Evolutionary conservation across 2,113 vertebrate species (phyloP), one percentile per base, ranked within the genome.

Genomic region (Callithrix jacchus): DNA sequence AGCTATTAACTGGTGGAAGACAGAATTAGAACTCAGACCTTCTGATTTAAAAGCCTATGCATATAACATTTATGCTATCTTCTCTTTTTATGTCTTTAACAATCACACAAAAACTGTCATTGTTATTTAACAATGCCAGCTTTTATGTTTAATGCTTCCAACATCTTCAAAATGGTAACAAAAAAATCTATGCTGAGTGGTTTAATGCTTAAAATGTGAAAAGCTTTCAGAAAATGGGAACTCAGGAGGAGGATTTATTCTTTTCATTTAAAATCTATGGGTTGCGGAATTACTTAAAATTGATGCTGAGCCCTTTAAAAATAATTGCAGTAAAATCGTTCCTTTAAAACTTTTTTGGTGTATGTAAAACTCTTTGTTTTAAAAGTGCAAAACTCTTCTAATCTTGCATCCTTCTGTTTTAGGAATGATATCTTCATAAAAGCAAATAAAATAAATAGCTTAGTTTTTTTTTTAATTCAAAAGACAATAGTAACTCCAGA

Each of bases 151-250:
- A 61, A 86, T 91, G 47, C 8, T 95, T 81, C 54, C 17, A 56
- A 76, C 25, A 56, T 82, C 30, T 87, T 95, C 27, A 92, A 92
- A 88, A 92, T 74, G 42, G 64, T 95, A 82, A 82, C 42, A 92
- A n/a, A 92, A 95, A 71, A 47, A 82, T 56, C 45, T 82, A 17
- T 56, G 70, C 56, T 37, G 6, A 88, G 37, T 88, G 66, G 37
- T 66, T 66, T 88, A 76, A 37, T 74, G 82, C 13, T 82, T 56
- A 74, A 82, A 92, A 82, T 66, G n/a, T 32, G 54, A 95, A 91
- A 56, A 47, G 4, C 23, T 70, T 71, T 92, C 42, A 54, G 64
- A 87, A 92, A 92, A 87, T 54, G 25, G 27, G 52, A 87, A 92
- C 56, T 66, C 68, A 54, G 27, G n/a, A 92, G 27, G n/a, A 92